Percentiles rank a stretch among this genome's conserved stretches.
Evolutionary conservation across 2,113 vertebrate species (phyloP).

Genomic region (Corvus hawaiiensis): DNA sequence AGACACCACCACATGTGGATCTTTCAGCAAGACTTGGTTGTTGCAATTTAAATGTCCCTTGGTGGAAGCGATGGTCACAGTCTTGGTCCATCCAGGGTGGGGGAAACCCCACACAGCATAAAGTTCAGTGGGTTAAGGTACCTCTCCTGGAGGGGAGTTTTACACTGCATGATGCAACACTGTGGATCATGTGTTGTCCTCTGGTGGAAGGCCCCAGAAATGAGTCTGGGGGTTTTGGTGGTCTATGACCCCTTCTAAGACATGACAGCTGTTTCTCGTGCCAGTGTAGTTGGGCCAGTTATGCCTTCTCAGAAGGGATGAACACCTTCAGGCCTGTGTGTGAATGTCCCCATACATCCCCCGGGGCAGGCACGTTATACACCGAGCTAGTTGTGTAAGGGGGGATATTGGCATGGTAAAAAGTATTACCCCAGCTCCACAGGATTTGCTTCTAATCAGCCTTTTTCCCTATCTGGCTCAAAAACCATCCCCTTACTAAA

Average conservation of each 20-base stretch:
- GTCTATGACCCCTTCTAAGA: neutral
- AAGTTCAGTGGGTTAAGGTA: neutral
- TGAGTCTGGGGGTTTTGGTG: neutral
- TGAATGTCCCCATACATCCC: neutral
- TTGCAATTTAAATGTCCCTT: neutral
- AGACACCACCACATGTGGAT: neutral
- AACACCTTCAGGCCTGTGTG: neutral
- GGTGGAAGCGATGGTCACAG: neutral
- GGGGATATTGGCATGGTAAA: neutral
- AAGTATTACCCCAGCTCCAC: neutral
- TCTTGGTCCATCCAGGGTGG: neutral
- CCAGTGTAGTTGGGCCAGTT: neutral
- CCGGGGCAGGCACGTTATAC: fast-evolving
- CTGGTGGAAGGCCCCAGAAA: neutral
- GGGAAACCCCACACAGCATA: neutral
- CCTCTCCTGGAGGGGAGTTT: neutral
- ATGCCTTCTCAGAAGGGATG: neutral
- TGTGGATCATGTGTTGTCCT: neutral
- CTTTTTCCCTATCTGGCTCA: neutral
- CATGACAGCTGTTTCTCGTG: neutral
- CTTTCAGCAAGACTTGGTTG: neutral
- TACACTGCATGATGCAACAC: neutral
- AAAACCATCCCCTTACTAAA: neutral
- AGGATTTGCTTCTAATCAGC: neutral
- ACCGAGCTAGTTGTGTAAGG: neutral